Evolutionary conservation across 2,113 vertebrate species (phyloP).

Genomic region (Chlamydotis undulata): DNA sequence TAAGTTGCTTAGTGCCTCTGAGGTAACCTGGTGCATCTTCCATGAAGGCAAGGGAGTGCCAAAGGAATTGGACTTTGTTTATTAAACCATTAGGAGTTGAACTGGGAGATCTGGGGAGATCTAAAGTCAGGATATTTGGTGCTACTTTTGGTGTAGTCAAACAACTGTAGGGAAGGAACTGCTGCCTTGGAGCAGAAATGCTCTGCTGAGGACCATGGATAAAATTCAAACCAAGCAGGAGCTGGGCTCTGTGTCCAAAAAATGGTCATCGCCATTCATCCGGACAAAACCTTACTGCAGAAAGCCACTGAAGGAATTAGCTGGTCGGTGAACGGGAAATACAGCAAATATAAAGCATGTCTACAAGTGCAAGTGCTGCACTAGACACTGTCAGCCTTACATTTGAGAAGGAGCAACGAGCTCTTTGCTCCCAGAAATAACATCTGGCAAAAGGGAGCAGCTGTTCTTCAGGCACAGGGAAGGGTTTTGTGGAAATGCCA

Average conservation of each 20-base stretch:
- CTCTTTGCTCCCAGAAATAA: not conserved
- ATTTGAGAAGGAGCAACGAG: not conserved
- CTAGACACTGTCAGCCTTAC: not conserved
- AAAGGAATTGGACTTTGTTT: not conserved
- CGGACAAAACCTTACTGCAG: not conserved
- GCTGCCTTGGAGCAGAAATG: not conserved
- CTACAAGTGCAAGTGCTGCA: not conserved
- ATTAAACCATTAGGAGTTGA: not conserved
- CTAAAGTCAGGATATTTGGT: not conserved
- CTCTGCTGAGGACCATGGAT: not conserved
- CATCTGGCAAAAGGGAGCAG: not conserved
- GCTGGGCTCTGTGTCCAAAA: not conserved
- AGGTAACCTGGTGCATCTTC: not conserved
- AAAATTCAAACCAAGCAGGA: not conserved
- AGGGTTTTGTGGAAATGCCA: not conserved
- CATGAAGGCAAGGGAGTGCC: not conserved
- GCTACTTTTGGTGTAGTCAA: not conserved
- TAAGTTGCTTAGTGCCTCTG: conserved; percentile 1
- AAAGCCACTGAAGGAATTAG: not conserved
- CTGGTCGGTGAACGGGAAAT: not conserved
- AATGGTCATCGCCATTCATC: not conserved
- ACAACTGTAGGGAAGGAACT: not conserved
- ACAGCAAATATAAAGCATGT: not conserved
- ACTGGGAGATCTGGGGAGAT: not conserved
- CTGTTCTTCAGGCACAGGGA: not conserved